A percentile compares a stretch with the other conserved stretches of the same genome.
Evolutionary conservation across 2,888 invertebrate genomes (phyloP).

Genomic region (Apamea sordens): DNA sequence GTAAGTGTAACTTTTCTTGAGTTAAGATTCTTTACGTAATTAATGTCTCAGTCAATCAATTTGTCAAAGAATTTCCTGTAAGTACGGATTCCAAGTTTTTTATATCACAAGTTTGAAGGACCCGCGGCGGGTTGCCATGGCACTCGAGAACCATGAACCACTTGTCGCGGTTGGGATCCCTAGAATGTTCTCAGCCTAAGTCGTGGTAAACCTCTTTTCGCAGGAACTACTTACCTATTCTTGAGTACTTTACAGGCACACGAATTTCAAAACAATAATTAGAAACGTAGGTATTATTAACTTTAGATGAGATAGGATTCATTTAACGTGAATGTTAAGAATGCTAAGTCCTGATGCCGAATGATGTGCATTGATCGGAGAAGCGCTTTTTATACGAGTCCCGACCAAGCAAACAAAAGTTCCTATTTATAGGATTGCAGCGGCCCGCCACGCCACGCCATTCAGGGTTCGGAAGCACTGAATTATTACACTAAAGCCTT

Average conservation of each 20-base stretch:
- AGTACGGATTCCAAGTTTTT: conserved; percentile 34
- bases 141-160: conserved; percentile 36
- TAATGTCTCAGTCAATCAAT: conserved; percentile 56
- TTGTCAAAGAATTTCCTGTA: conserved; percentile 15
- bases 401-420: conserved; percentile 26
- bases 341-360: background rate
- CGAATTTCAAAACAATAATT: conserved; percentile 9
- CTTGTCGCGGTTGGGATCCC: conserved; percentile 38
- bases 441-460: conserved; percentile 4
- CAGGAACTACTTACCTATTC: conserved; percentile 28
- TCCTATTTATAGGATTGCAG: conserved; percentile 31
- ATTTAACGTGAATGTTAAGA: conserved; percentile 3
- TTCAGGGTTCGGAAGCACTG: conserved; percentile 24
- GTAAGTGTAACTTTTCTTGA: conserved; percentile 41
- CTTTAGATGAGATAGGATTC: background rate
- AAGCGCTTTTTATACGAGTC: conserved; percentile 16
- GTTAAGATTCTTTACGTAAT: conserved; percentile 41
- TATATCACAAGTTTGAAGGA: conserved; percentile 32
- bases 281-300: background rate
- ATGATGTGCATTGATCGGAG: conserved; percentile 1
- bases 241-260: conserved; percentile 12
- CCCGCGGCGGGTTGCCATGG: conserved; percentile 37
- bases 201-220: conserved; percentile 15
- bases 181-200: conserved; percentile 24
- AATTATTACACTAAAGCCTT: conserved; percentile 46